Percentiles rank a stretch among this genome's conserved stretches.
These are phyloP conservation scores for Tipula lateralis DNA, from an alignment of 2,888 invertebrate genomes.

Conservation along the genomic window DNA sequence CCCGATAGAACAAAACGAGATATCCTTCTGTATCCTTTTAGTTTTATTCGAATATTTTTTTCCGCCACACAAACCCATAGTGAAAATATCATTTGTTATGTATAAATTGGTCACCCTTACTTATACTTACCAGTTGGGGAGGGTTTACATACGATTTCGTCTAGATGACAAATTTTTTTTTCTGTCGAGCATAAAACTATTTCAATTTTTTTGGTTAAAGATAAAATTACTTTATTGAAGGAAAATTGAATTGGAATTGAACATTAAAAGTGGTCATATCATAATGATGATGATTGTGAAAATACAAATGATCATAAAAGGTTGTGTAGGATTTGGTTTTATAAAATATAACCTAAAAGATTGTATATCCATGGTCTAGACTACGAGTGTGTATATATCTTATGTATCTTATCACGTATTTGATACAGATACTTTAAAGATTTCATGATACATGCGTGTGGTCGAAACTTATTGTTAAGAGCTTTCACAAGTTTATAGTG, in stretches of 20 bases:
- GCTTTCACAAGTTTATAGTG: too few relatives aligned
- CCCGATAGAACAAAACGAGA: not conserved
- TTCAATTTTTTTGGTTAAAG: not conserved
- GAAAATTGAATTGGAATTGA: not conserved
- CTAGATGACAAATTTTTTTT: not conserved
- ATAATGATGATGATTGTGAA: not conserved
- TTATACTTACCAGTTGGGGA: not conserved
- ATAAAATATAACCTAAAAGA: not conserved
- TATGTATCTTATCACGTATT: not conserved
- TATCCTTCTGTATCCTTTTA: constrained; percentile 7
- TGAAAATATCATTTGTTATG: not conserved
- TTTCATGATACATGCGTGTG: too few relatives aligned
- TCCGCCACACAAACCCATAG: not conserved
- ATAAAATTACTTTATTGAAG: not conserved
- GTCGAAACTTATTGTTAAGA: too few relatives aligned
- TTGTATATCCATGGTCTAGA: not conserved
- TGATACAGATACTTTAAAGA: not conserved
- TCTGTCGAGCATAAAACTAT: not conserved
- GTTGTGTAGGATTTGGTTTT: not conserved
- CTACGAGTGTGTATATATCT: not conserved
- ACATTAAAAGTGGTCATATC: constrained; percentile 1
- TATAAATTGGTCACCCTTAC: not conserved
- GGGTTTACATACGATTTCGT: not conserved
- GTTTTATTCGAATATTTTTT: not conserved
- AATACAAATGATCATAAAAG: not conserved